Base-by-base conservation (phyloP, 1,140 invertebrate species). In the Leguminivora glycinivorella region DNA sequence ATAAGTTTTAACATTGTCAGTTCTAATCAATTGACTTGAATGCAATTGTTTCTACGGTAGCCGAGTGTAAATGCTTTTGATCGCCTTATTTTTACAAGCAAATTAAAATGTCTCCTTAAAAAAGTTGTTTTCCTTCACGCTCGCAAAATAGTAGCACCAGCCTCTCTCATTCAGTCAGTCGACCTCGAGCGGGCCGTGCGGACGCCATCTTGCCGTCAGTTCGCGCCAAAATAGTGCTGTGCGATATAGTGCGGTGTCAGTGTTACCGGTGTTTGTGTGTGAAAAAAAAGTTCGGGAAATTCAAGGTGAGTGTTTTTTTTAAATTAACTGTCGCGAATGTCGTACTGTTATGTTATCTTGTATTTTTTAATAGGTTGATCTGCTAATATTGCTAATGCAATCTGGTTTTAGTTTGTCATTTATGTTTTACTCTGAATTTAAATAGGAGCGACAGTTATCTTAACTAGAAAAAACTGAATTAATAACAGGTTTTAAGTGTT, bases 171-270 rank as follows among this genome's bases (percentile, higher is more conserved):
- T 75, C 75, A 83, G 74, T 85, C 83, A 90, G 88, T 90, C 88
- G 88, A 90, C 88, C 88, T 90, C 88, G 85, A 76, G 76, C 66
- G 40, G 82, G 88, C 71, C 72, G 85, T 80, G 68, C 58, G 79
- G 47, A 71, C 79, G 79, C 81, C 83, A 83, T 82, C 71, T 85
- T 83, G 71, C 56, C 7, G 47, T 80, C 76, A 81, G 72, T 81
- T 75, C 83, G 84, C 82, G 81, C 72, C 82, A 22, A 52, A 78
- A 69, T 70, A 80, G 80, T 84, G 82, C 68, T 76, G 82, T 77
- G 76, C 71, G 58, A 72, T 69, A 43, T 71, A 72, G 68, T 69
- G 69, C 70, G 68, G 26, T 22, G 47, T 52, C 6, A 52, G 47
- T 52, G 47, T 52, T 52, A 52, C 47, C 47, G 47, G 47, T 52